Evolutionary conservation across 2,113 vertebrate genomes (phyloP).

Genomic region (Ardeotis arabs): DNA sequence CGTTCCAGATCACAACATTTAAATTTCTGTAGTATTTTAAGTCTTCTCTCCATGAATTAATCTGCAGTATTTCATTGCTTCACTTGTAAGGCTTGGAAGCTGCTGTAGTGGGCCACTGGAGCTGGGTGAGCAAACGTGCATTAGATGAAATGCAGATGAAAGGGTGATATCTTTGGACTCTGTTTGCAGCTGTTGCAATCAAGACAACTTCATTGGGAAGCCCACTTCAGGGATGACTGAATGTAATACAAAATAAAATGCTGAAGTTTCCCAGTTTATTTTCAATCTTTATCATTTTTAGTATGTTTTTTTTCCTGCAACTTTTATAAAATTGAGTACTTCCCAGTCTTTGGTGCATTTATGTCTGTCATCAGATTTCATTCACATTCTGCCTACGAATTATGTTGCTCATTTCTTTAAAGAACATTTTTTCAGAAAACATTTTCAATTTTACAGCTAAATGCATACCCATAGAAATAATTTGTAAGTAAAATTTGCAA

Average conservation of each 20-base stretch:
- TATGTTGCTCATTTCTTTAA: not conserved
- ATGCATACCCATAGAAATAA: not conserved
- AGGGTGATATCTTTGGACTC: not conserved
- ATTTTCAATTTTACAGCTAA: not conserved
- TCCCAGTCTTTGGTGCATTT: not conserved
- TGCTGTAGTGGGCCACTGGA: not conserved
- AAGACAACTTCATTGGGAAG: not conserved
- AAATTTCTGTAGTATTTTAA: not conserved
- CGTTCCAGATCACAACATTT: not conserved
- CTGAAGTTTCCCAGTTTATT: not conserved
- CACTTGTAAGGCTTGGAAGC: not conserved
- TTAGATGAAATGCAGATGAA: not conserved
- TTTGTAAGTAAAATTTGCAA: not conserved
- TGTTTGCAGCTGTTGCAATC: conserved; percentile 18
- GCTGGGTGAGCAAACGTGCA: not conserved
- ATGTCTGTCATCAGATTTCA: not conserved
- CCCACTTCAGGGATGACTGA: not conserved
- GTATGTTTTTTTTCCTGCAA: not conserved
- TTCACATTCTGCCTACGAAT: not conserved
- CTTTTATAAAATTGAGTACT: not conserved
- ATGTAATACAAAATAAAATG: not conserved
- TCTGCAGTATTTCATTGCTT: not conserved
- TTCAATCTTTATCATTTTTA: not conserved
- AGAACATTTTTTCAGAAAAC: not conserved
- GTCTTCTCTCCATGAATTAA: not conserved